A percentile compares a stretch with the other conserved stretches of the same genome.
Conservation (phyloP, 1,140 invertebrate genomes). For the Nilaparvata lugens region DNA sequence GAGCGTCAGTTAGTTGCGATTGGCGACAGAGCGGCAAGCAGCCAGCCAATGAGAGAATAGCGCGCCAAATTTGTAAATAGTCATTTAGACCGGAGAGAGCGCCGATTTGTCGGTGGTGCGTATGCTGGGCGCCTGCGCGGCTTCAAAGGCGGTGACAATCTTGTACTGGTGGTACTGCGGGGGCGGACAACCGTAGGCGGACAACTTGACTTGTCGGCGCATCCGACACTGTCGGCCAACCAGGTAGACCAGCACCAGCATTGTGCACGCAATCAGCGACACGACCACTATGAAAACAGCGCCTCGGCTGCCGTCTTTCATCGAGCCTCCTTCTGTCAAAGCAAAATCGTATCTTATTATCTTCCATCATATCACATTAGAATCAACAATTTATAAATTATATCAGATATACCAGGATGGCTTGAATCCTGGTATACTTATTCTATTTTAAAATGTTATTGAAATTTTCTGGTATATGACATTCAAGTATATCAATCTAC, state of each 20-base stretch:
- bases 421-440: too few species aligned
- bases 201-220: constrained; percentile 16
- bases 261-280: constrained; percentile 6
- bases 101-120: constrained; percentile 8
- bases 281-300: constrained; percentile 17
- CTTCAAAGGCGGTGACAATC: constrained; percentile 21
- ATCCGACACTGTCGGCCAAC: constrained; percentile 11
- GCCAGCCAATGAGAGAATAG: too few species aligned
- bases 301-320: neutral
- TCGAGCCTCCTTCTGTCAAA: neutral
- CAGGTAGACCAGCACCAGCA: constrained; percentile 3
- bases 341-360: too few species aligned
- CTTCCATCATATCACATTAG: too few species aligned
- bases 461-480: too few species aligned
- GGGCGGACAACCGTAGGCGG: constrained; percentile 19
- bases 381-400: too few species aligned
- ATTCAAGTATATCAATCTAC: too few species aligned
- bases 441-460: too few species aligned
- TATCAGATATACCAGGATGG: too few species aligned
- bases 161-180: constrained; percentile 25
- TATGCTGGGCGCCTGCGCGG: constrained; percentile 2
- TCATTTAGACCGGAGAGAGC: constrained; percentile 6
- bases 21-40: too few species aligned
- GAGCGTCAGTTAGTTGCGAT: too few species aligned
- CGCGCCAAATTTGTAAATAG: too few species aligned